Evolutionary conservation across 2,113 vertebrate species (phyloP).

Genomic region (Callipepla squamata): DNA sequence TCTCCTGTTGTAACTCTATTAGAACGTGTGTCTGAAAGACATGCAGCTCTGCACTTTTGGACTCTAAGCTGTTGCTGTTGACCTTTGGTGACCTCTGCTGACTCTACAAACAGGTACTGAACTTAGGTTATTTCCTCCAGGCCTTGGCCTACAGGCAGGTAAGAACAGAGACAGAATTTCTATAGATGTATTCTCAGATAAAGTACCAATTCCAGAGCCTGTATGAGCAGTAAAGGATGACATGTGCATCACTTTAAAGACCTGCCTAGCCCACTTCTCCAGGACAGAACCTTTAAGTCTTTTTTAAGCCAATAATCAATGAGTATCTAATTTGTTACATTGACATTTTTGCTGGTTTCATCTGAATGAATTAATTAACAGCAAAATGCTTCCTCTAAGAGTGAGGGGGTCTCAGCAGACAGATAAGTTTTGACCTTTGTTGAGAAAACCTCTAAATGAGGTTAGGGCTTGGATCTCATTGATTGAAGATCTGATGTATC

Average conservation of each 20-base stretch:
- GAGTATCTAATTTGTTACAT: constrained; percentile 76
- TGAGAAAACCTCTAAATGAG: constrained; percentile 66
- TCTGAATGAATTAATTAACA: constrained; percentile 77
- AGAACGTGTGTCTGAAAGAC: neutral
- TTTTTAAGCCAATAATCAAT: constrained; percentile 81
- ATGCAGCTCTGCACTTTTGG: neutral
- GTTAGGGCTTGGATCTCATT: constrained; percentile 13
- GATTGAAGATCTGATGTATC: constrained; percentile 22
- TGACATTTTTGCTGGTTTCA: constrained; percentile 79
- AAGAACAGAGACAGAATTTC: neutral
- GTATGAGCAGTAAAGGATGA: neutral
- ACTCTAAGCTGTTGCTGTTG: neutral
- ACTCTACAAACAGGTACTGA: neutral
- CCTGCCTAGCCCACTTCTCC: constrained; percentile 61
- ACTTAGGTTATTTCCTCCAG: neutral
- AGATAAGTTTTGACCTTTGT: constrained; percentile 76
- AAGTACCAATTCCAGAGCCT: neutral
- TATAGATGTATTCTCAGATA: neutral
- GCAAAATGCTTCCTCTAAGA: constrained; percentile 64
- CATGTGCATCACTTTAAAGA: constrained; percentile 43
- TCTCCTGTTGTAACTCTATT: neutral
- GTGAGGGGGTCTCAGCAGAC: constrained; percentile 8
- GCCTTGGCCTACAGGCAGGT: rapidly evolving
- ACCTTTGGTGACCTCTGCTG: neutral
- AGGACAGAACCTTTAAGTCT: constrained; percentile 62